Conservation (phyloP, 2,888 invertebrate species). For the Xanthia icteritia region DNA sequence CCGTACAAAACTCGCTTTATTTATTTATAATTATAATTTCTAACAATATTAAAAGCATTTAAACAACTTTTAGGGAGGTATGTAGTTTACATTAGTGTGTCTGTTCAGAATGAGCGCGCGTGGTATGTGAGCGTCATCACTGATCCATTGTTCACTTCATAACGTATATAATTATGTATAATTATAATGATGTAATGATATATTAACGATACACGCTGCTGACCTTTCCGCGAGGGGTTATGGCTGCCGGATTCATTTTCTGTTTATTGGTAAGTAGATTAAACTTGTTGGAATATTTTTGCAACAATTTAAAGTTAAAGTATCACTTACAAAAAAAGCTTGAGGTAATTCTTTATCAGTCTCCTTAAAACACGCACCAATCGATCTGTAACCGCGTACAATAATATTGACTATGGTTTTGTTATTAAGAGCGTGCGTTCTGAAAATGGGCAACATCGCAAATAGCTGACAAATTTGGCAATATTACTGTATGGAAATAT, state of each 20-base stretch:
- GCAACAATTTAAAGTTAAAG: slow-evolving; percentile 3
- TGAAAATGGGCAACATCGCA: too few species aligned
- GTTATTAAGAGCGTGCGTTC: too few species aligned
- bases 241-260: slow-evolving; percentile 79
- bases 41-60: slow-evolving; percentile 83
- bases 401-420: neutral
- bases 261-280: slow-evolving; percentile 83
- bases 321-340: neutral
- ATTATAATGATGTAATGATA: slow-evolving; percentile 62
- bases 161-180: slow-evolving; percentile 72
- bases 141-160: slow-evolving; percentile 64
- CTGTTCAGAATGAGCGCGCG: slow-evolving; percentile 52
- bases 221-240: slow-evolving; percentile 73
- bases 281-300: slow-evolving; percentile 26
- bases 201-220: slow-evolving; percentile 69
- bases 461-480: too few species aligned
- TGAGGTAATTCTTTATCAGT: too few species aligned
- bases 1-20: slow-evolving; percentile 75
- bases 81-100: slow-evolving; percentile 75
- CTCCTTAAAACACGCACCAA: neutral
- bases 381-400: neutral
- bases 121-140: slow-evolving; percentile 64
- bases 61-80: slow-evolving; percentile 80
- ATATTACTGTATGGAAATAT: too few species aligned
- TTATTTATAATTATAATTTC: slow-evolving; percentile 77